Evolutionary conservation across 2,888 invertebrate species (phyloP), one percentile per base, ranked within the genome.

Genomic region (Peribatodes rhomboidaria): DNA sequence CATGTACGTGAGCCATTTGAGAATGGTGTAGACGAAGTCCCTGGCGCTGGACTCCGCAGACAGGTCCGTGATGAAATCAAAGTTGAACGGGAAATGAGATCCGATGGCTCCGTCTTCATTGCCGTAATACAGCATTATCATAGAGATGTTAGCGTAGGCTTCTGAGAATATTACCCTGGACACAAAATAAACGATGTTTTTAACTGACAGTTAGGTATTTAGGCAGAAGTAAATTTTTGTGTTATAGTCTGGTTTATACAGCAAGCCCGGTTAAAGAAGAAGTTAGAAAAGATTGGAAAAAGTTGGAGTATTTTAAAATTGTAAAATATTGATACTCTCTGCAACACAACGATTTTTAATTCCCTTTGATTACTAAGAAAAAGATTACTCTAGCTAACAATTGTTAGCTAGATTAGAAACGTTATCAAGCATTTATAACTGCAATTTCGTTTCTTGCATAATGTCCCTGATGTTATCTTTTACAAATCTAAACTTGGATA

Each of bases 21-120:
- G 85, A 41, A 95, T 93, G 9, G 88, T 78, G 39, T 90, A 86
- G 1, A 93, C 92, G 66, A 94, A 88, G 70, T 94, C 92, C 2
- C 85, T 72, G 0, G 94, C 94, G 11, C 77, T 92, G 1, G 94
- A 94, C 1, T 82, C 72, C 0, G 82, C 78, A 0, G 89, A 90
- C 0, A 95, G 75, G 10, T 92, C 89, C 0, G 88, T 89, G 64
- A 96, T 89, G 68, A 96, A 90, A 73, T 94, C 92, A 64, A 96
- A 96, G 82, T 96, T 96, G 79, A 96, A 95, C 0, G 96, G 95
- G 61, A 96, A 94, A 68, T 96, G 94, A 0, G 95, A 92, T 0
- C 95, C 95, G 3, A 76, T 59, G 0, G 79, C 79, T 65, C 80
- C 82, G 1, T 80, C 61, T 68, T 87, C 92, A 72, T 90, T 89